Evolutionary conservation across 1,140 invertebrate genomes (phyloP), one percentile per base, ranked within the genome.

Genomic region (Papilio xuthus): DNA sequence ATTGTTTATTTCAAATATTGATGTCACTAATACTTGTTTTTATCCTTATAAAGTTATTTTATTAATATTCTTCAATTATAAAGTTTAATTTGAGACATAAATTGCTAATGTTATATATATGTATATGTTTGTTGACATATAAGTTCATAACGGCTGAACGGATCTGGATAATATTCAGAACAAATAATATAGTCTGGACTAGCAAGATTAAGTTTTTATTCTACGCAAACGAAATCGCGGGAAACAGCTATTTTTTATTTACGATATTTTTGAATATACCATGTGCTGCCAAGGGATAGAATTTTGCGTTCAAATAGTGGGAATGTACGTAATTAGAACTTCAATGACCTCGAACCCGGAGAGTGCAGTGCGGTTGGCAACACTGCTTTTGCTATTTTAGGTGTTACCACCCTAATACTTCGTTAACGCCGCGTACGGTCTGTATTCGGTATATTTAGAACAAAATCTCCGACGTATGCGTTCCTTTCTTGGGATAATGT

Each of bases 261-360:
- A 26, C 6, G 2, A 28, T 26, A 10, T 26, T 60, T 28, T 67
- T 67, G 6, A 15, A 32, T 60, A 26, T 23, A 60, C n/a, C 20
- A 56, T 67, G 26, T 4, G 4, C 15, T 63, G 60, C 60, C 28
- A 63, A 63, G 12, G 23, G 60, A 41, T 70, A 41, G 18, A 71
- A 44, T 70, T 70, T 72, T 18, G 20, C 70, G 70, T 44, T 26
- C 47, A 44, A 23, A 72, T 26, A 47, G 42, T 13, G 10, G 42
- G 71, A 73, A 73, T 44, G 70, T 73, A 50, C 71, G 42, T 12
- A 73, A 50, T 73, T 73, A 73, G 71, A 73, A 73, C 23, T 23
- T 0, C 32, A 37, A 32, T 23, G 71, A 44, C 42, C 71, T 73
- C 71, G 71, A 47, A 73, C 71, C 41, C 41, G 4, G 18, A n/a